Percentiles rank a stretch among this genome's conserved stretches.
Evolutionary conservation across 2,888 invertebrate species (phyloP).

Genomic region (Callyntrura sp.): DNA sequence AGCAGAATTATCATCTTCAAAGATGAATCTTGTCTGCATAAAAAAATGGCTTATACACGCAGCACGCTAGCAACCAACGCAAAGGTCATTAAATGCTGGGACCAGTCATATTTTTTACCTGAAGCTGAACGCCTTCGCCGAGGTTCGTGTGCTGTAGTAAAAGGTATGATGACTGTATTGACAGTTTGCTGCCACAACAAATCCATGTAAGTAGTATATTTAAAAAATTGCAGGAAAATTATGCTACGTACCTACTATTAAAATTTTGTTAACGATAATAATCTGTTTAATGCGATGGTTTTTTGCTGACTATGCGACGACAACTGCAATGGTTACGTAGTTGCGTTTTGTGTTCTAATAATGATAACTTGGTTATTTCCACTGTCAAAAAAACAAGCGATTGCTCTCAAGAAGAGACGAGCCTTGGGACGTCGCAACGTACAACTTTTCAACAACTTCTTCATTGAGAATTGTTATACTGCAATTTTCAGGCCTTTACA

Average conservation of each 20-base stretch:
- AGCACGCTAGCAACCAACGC: constrained; percentile 40
- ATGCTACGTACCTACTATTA: constrained; percentile 27
- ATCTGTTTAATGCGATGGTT: constrained; percentile 37
- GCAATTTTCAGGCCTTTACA: constrained; percentile 23
- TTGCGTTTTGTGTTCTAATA: constrained; percentile 16
- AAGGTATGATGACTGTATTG: constrained; percentile 37
- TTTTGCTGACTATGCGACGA: constrained; percentile 53
- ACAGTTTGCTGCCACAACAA: constrained; percentile 51
- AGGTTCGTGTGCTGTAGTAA: not conserved
- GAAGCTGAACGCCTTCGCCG: constrained; percentile 3
- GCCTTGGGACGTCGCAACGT: not conserved
- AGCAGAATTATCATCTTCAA: constrained; percentile 15
- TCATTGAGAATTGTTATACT: constrained; percentile 3
- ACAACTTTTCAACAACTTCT: constrained; percentile 14
- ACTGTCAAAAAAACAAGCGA: constrained; percentile 27
- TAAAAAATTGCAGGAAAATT: constrained; percentile 38
- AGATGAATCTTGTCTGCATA: constrained; percentile 22
- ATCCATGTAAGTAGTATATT: constrained; percentile 23
- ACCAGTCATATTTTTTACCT: constrained; percentile 1
- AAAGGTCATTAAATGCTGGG: constrained; percentile 38
- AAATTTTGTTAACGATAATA: constrained; percentile 50
- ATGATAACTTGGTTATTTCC: constrained; percentile 41
- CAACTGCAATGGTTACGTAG: constrained; percentile 58
- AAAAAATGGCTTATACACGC: not conserved
- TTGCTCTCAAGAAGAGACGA: constrained; percentile 6